These are phyloP conservation scores for Prenolepis imparis DNA, from an alignment of 2,888 invertebrate genomes.

Conservation along the genomic window DNA sequence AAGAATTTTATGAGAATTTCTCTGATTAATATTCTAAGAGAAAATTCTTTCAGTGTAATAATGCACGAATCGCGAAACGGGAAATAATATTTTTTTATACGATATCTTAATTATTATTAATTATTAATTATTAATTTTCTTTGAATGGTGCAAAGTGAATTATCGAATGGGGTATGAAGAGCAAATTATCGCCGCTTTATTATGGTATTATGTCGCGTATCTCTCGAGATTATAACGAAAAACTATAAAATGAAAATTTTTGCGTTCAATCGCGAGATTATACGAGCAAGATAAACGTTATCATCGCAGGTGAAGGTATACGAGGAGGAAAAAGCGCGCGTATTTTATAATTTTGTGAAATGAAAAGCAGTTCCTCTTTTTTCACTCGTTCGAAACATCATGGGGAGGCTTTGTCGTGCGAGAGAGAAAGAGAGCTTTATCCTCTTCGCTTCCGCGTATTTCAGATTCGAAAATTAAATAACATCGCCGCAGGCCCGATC, in stretches of 20 bases:
- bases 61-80: not conserved
- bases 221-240: conserved; percentile 21
- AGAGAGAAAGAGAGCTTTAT: conserved; percentile 1
- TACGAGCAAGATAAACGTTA: conserved; percentile 36
- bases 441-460: conserved; percentile 37
- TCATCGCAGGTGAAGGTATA: too few relatives aligned
- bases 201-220: conserved; percentile 6
- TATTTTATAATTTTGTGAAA: conserved; percentile 4
- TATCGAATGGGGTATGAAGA: conserved; percentile 9
- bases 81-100: not conserved
- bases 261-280: not conserved
- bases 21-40: too few relatives aligned
- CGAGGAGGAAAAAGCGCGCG: not conserved
- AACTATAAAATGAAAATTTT: conserved; percentile 32
- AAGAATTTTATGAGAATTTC: too few relatives aligned
- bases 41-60: too few relatives aligned
- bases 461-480: conserved; percentile 66
- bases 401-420: not conserved
- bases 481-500: conserved; percentile 44
- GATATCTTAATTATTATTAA: conserved; percentile 45
- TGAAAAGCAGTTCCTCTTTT: conserved; percentile 49
- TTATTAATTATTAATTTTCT: too few relatives aligned
- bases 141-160: conserved; percentile 17
- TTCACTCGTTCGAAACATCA: conserved; percentile 46
- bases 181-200: conserved; percentile 27